Base-by-base conservation (phyloP, 2,113 vertebrate genomes). In the Boleophthalmus pectinirostris region DNA sequence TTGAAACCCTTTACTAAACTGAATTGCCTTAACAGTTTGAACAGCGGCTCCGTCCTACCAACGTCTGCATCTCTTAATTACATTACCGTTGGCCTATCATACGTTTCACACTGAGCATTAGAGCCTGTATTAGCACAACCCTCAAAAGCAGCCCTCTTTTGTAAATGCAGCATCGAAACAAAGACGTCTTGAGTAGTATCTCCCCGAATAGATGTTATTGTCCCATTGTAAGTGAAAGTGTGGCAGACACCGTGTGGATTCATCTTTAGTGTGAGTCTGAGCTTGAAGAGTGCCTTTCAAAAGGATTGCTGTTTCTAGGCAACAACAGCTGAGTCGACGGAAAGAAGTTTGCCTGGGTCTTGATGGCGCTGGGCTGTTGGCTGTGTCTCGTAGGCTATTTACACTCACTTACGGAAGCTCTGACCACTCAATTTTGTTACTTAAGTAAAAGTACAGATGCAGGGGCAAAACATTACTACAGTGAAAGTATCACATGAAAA, bases 251-350 rank as follows among this genome's bases (percentile, higher is more conserved):
- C 80, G 84, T 89, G 85, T 78, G 80, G 86, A 87, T 85, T 84
- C 85, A 88, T 90, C 83, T 93, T 93, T 90, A 84, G 87, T 88
- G 87, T 91, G 93, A 87, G 89, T 92, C 87, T 88, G 81, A 87
- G 87, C 83, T 77, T 79, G 85, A 91, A 89, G 83, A 84, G 82
- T 85, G 82, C 51, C 78, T 91, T 92, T 93, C 86, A 90, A 92
- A 86, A 69, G 87, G 79, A 90, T 83, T 89, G 87, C 35, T 68
- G 92, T 94, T 92, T 91, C 93, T 83, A 92, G 90, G 93, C 93
- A 94, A 94, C 93, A 91, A 88, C 91, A 85, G 87, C 88, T 86
- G 90, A 92, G 85, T 90, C 87, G 87, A 92, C 90, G 86, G 66
- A 13, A 70, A 82, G 84, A 82, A 88, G 74, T 84, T 87, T 81